Evolutionary conservation across 2,888 invertebrate species (phyloP).

Genomic region (Litoditis marina): DNA sequence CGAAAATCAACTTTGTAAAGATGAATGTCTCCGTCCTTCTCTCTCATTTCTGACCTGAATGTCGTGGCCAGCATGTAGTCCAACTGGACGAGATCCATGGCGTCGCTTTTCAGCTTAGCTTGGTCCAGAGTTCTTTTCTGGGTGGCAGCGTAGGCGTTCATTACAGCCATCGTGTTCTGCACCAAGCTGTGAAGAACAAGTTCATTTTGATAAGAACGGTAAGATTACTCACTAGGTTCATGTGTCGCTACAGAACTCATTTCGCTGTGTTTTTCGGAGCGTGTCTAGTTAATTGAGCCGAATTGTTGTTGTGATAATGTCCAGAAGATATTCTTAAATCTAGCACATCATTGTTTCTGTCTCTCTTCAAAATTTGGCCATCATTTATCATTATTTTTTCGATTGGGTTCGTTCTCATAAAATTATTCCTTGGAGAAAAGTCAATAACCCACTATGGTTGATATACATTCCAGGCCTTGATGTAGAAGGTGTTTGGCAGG

Average conservation of each 20-base stretch:
- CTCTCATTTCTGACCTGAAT: constrained; percentile 22
- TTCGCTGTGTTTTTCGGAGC: constrained; percentile 4
- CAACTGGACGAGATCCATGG: constrained; percentile 40
- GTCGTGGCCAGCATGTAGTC: constrained; percentile 46
- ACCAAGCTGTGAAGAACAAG: constrained; percentile 7
- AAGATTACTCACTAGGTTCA: background rate
- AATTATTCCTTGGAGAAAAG: too few species aligned
- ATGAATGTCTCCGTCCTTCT: too few species aligned
- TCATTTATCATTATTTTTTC: too few species aligned
- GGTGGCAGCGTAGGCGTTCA: constrained; percentile 30
- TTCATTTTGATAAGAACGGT: background rate
- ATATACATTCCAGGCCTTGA: constrained; percentile 39
- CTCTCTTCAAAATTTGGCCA: too few species aligned
- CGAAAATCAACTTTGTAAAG: too few species aligned
- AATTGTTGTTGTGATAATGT: too few species aligned
- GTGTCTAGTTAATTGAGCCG: too few species aligned
- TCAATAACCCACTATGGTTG: too few species aligned
- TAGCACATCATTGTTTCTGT: too few species aligned
- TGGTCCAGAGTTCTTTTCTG: constrained; percentile 27
- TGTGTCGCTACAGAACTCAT: too few species aligned
- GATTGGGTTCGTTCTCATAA: too few species aligned
- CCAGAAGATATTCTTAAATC: too few species aligned
- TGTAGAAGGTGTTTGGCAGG: constrained; percentile 34
- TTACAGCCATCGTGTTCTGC: constrained; percentile 14
- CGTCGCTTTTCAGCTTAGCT: constrained; percentile 24